Evolutionary conservation across 2,797 vertebrate species (phyloP), one percentile per base, ranked within the genome.

Genomic region (Leuciscus waleckii): DNA sequence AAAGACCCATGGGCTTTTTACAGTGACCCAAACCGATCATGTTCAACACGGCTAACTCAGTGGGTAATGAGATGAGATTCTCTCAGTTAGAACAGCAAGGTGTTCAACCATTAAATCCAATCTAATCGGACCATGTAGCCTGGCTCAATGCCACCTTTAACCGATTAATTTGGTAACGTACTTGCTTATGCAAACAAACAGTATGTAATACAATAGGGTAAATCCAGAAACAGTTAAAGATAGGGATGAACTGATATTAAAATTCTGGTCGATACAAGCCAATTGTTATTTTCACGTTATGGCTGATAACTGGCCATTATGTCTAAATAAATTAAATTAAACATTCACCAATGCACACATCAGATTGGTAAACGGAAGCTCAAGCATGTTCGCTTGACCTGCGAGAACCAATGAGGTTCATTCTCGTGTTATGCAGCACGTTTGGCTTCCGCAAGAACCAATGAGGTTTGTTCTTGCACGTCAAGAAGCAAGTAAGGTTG

Each of bases 161-260:
- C 61, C 3, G 10, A 79, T 46, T 67, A 4, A 29, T 13, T 11
- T 26, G 26, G 61, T 13, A 78, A 63, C 5, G 37, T 39, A 61
- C 23, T 63, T 41, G 37, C 16, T 29, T 29, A 78, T 63, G 76
- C 76, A 43, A 63, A n/a, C 23, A 41, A n/a, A 61, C 35, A n/a
- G 75, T 8, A 78, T 78, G 41, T 67, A 32, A 79, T 79, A 26
- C 43, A 16, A 65, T 16, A 65, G n/a, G 58, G 77, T n/a, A 6
- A 68, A 41, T 35, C 19, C 29, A 67, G 23, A 14, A 51, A 16
- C 26, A 51, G 19, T 37, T 61, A 61, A 61, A 61, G 11, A 26
- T 61, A 14, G 5, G n/a, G 58, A 26, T 14, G n/a, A 61, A 21
- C 17, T 41, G 29, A 37, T 21, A 69, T 2, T 69, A 39, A 29